A percentile compares a stretch with the other conserved stretches of the same genome.
phyloP scores from a whole-genome alignment of 2,888 invertebrate species.

The Hermodice carunculata region DNA sequence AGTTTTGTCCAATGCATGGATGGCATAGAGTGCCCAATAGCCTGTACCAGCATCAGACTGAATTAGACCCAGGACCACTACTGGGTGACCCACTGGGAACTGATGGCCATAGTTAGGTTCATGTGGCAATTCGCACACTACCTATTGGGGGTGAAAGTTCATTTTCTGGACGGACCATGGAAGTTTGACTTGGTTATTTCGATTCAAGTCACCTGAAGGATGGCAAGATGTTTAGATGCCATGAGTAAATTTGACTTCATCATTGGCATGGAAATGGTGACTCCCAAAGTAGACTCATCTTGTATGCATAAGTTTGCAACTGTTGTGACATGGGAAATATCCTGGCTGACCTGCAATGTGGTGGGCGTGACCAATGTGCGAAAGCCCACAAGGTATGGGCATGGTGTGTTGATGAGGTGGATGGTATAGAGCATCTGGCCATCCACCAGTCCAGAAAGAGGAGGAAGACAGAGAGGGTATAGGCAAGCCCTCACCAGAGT shows the following conservation, averaged over 20 bases:
- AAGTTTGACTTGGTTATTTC: slow-evolving; percentile 15
- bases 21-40: not conserved
- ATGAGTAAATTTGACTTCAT: slow-evolving; percentile 25
- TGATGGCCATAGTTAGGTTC: slow-evolving; percentile 24
- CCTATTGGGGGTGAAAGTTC: not conserved
- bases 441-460: too few relatives aligned
- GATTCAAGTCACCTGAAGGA: slow-evolving; percentile 26
- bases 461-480: too few relatives aligned
- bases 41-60: not conserved
- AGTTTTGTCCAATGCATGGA: not conserved
- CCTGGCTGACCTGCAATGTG: not conserved
- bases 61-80: not conserved
- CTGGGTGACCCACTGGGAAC: not conserved
- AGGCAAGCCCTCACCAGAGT: too few relatives aligned
- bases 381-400: not conserved
- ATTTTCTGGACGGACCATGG: slow-evolving; percentile 23
- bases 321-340: not conserved
- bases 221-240: slow-evolving; percentile 27
- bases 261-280: slow-evolving; percentile 24
- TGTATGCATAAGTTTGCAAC: not conserved
- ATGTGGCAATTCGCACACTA: slow-evolving; percentile 2
- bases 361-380: not conserved
- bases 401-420: not conserved
- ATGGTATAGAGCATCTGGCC: too few relatives aligned
- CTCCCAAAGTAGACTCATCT: slow-evolving; percentile 6